Evolutionary conservation across 2,888 invertebrate genomes (phyloP).

Genomic region (Lasioglossum figueresi): DNA sequence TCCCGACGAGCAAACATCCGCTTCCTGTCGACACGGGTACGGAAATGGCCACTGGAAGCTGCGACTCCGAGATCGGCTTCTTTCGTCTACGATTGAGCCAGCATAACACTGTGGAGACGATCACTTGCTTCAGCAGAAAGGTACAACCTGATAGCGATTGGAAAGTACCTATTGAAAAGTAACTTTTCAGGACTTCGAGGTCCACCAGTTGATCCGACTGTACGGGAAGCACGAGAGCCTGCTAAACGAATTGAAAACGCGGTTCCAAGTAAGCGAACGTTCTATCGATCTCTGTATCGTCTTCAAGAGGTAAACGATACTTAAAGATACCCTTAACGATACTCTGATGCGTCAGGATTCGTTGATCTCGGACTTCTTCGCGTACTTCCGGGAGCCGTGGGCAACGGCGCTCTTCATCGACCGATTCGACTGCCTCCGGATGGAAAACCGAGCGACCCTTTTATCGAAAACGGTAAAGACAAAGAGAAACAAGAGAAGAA

Average conservation of each 20-base stretch:
- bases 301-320: neutral
- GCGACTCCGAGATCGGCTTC: constrained; percentile 84
- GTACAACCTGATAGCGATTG: constrained; percentile 73
- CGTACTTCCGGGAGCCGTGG: constrained; percentile 89
- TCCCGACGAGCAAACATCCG: constrained; percentile 85
- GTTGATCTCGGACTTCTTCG: constrained; percentile 88
- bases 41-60: constrained; percentile 86
- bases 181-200: constrained; percentile 85
- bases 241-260: constrained; percentile 88
- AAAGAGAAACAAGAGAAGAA: neutral
- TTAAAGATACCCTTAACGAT: neutral
- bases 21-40: constrained; percentile 84
- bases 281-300: neutral
- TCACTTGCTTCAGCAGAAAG: constrained; percentile 87
- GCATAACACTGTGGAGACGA: constrained; percentile 85
- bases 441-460: constrained; percentile 70
- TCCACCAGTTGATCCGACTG: constrained; percentile 86
- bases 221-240: constrained; percentile 91
- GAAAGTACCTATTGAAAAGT: no score
- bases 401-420: constrained; percentile 87
- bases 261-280: constrained; percentile 85
- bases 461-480: constrained; percentile 63
- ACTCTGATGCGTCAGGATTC: constrained; percentile 82
- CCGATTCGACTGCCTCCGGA: constrained; percentile 85
- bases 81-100: constrained; percentile 87